Evolutionary conservation across 2,113 vertebrate species (phyloP).

Genomic region (Ctenodactylus gundi): DNA sequence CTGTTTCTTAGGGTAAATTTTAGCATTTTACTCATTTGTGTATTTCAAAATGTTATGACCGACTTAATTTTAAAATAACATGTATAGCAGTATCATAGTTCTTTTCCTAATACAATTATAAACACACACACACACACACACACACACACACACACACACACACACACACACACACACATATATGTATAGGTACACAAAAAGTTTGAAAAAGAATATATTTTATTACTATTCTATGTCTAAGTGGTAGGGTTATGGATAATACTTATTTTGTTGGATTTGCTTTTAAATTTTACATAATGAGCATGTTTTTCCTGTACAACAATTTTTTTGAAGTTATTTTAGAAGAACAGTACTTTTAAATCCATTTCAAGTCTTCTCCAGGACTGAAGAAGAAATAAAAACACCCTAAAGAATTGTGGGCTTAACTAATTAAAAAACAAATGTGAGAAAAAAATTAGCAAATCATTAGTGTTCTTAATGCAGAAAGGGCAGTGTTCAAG

Average conservation of each 20-base stretch:
- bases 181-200: no score
- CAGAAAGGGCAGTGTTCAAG: slow-evolving; percentile 58
- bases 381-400: slow-evolving; percentile 1
- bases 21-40: slow-evolving; percentile 17
- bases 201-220: neutral
- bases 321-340: slow-evolving; percentile 29
- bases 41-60: slow-evolving; percentile 24
- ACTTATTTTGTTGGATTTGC: slow-evolving; percentile 51
- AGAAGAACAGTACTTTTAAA: slow-evolving; percentile 52
- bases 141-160: neutral
- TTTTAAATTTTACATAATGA: slow-evolving; percentile 43
- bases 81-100: neutral
- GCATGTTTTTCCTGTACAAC: neutral
- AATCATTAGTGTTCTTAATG: slow-evolving; percentile 58
- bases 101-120: slow-evolving; percentile 42
- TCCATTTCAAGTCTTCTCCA: slow-evolving; percentile 43
- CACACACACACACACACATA: neutral
- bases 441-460: slow-evolving; percentile 47
- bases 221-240: neutral
- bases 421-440: slow-evolving; percentile 48
- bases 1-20: slow-evolving; percentile 30
- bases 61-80: neutral
- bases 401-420: slow-evolving; percentile 16
- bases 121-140: neutral
- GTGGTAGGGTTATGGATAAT: neutral